Percentiles rank a stretch among this genome's conserved stretches.
These are phyloP conservation scores for Limnephilus auricula DNA, from an alignment of 2,888 invertebrate species.

Conservation along the genomic window DNA sequence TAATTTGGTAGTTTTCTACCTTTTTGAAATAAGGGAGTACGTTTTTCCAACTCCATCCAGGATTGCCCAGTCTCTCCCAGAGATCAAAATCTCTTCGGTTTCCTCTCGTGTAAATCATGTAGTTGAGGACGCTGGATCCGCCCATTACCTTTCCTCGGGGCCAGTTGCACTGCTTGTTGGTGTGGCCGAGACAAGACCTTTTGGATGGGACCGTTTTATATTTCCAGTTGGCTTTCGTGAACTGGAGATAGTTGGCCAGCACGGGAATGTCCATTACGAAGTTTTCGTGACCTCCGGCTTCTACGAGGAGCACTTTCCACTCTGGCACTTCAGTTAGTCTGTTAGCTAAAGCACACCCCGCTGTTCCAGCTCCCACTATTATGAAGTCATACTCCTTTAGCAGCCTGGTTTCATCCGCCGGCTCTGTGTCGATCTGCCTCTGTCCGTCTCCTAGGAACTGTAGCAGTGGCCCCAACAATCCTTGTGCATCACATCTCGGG, in stretches of 20 bases:
- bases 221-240: constrained; percentile 86
- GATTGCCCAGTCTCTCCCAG: constrained; percentile 85
- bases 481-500: neutral
- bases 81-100: constrained; percentile 84
- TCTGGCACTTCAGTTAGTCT: constrained; percentile 83
- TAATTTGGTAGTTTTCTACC: constrained; percentile 83
- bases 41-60: constrained; percentile 85
- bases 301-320: constrained; percentile 84
- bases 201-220: constrained; percentile 88
- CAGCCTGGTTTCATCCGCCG: constrained; percentile 75
- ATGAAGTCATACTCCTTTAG: constrained; percentile 85
- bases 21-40: constrained; percentile 88
- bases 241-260: constrained; percentile 85
- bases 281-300: constrained; percentile 85
- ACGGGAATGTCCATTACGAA: constrained; percentile 87
- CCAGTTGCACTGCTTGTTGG: constrained; percentile 86
- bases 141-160: constrained; percentile 90
- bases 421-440: constrained; percentile 76
- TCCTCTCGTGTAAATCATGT: constrained; percentile 88
- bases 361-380: constrained; percentile 88
- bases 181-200: constrained; percentile 85
- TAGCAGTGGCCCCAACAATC: constrained; percentile 74
- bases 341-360: constrained; percentile 87
- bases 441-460: constrained; percentile 78
- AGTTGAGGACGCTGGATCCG: constrained; percentile 88